phyloP scores from a whole-genome alignment of 2,888 invertebrate species.

The Bhutanitis thaidina region DNA sequence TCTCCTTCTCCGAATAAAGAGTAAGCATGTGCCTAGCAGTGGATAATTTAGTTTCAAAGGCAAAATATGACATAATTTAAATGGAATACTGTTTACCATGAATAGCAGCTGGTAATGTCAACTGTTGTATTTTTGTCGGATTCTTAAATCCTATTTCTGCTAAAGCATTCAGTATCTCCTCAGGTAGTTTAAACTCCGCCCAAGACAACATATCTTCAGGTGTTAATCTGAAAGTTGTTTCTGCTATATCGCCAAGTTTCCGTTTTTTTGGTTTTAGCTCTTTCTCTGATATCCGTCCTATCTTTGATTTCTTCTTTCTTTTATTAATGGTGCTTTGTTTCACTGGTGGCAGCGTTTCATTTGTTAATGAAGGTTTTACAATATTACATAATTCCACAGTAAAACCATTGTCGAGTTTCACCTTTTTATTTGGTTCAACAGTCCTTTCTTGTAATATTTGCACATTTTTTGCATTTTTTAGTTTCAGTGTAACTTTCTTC shows the following conservation, averaged over 20 bases:
- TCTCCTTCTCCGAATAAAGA: too few relatives aligned
- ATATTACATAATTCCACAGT: constrained; percentile 50
- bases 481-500: constrained; percentile 35
- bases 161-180: constrained; percentile 85
- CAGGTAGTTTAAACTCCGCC: constrained; percentile 85
- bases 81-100: constrained; percentile 83
- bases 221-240: constrained; percentile 39
- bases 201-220: constrained; percentile 80
- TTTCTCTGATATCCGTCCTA: constrained; percentile 11
- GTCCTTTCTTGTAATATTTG: constrained; percentile 32
- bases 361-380: constrained; percentile 45
- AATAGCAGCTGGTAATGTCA: constrained; percentile 90
- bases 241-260: constrained; percentile 50
- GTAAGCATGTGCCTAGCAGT: too few relatives aligned
- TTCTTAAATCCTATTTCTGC: constrained; percentile 86
- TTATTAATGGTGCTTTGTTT: constrained; percentile 19
- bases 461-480: constrained; percentile 30
- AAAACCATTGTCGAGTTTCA: constrained; percentile 58
- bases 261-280: constrained; percentile 34
- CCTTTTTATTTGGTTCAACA: constrained; percentile 44
- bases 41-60: too few relatives aligned
- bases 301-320: constrained; percentile 21
- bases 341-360: constrained; percentile 29
- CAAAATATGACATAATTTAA: too few relatives aligned
- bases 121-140: constrained; percentile 94